Evolutionary conservation across 2,888 invertebrate genomes (phyloP).

Genomic region (Chirona hameri): DNA sequence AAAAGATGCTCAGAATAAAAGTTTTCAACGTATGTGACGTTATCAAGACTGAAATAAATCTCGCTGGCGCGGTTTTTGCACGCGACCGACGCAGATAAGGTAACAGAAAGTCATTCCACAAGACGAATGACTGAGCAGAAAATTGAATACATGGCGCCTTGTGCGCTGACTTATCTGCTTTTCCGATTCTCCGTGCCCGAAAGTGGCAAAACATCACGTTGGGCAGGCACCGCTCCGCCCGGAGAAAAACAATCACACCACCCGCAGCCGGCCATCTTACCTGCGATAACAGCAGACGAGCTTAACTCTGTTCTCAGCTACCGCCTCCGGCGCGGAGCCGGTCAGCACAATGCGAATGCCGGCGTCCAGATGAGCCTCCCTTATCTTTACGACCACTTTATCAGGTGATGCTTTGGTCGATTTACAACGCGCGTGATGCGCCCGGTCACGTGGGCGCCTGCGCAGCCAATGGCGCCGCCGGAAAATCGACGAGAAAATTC

Average conservation of each 20-base stretch:
- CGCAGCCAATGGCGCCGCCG: conserved; percentile 27
- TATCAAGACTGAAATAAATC: conserved; percentile 6
- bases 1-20: conserved; percentile 10
- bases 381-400: conserved; percentile 29
- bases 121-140: conserved; percentile 13
- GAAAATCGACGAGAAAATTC: conserved; percentile 28
- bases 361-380: conserved; percentile 25
- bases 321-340: background rate
- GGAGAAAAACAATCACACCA: background rate
- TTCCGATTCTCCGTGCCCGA: background rate
- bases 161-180: background rate
- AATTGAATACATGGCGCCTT: background rate
- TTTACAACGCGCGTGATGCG: conserved; percentile 29
- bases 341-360: conserved; percentile 28
- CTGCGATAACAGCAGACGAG: background rate
- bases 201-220: background rate
- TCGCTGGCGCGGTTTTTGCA: background rate
- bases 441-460: conserved; percentile 12
- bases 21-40: conserved; percentile 26
- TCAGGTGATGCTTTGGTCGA: conserved; percentile 29
- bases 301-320: background rate
- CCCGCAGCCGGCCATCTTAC: background rate
- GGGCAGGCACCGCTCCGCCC: background rate
- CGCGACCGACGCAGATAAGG: conserved; percentile 10
- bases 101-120: conserved; percentile 12